Conservation (phyloP, 2,113 vertebrate species). For the Actenoides hombroni region DNA sequence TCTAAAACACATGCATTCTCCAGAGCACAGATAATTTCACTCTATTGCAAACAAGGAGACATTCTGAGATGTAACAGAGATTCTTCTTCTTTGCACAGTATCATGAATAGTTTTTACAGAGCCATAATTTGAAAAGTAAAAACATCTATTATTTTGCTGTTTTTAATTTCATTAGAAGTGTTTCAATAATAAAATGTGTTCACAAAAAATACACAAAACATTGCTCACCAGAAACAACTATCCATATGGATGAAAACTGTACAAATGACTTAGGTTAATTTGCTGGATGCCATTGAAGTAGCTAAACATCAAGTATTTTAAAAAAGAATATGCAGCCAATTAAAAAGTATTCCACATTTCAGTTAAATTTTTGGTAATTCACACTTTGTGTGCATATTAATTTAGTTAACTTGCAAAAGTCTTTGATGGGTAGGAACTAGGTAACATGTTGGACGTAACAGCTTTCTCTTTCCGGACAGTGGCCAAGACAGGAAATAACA, state of each 20-base stretch:
- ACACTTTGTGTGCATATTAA: not conserved
- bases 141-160: not conserved
- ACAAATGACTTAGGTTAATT: not conserved
- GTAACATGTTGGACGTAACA: not conserved
- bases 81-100: not conserved
- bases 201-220: not conserved
- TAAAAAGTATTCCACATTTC: not conserved
- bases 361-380: not conserved
- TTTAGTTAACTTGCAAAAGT: not conserved
- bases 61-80: not conserved
- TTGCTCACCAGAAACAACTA: not conserved
- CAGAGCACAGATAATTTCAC: not conserved
- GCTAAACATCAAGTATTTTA: not conserved
- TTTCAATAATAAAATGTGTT: not conserved
- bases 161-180: not conserved
- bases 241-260: not conserved
- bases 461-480: not conserved
- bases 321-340: not conserved
- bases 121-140: not conserved
- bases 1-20: not conserved
- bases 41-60: fast-evolving
- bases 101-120: not conserved
- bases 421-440: not conserved
- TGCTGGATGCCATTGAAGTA: not conserved
- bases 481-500: not conserved